These are phyloP conservation scores for Chiloscyllium punctatum DNA, from an alignment of 2,797 vertebrate genomes.

Conservation along the genomic window DNA sequence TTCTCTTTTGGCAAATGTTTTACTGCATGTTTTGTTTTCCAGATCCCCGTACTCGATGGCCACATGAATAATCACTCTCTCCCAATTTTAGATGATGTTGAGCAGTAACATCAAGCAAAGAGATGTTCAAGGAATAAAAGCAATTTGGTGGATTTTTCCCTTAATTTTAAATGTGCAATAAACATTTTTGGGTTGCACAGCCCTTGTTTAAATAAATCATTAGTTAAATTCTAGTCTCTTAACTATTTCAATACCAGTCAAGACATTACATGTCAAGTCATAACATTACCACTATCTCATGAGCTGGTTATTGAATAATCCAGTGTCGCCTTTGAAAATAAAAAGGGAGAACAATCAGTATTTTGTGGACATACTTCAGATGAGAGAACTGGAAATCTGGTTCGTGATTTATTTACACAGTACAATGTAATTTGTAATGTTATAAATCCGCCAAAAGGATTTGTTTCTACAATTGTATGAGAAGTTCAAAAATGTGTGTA, in stretches of 20 bases:
- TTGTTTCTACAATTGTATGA: neutral
- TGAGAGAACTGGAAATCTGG: neutral
- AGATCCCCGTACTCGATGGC: slow-evolving; percentile 65
- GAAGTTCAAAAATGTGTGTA: neutral
- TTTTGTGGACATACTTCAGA: slow-evolving; percentile 21
- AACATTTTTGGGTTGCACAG: slow-evolving; percentile 46
- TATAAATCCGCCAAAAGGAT: neutral
- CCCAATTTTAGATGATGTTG: slow-evolving; percentile 59
- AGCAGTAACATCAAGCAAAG: slow-evolving; percentile 56
- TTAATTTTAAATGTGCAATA: slow-evolving; percentile 43
- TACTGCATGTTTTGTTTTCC: slow-evolving; percentile 39
- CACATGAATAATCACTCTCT: slow-evolving; percentile 71
- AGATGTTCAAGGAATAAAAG: neutral
- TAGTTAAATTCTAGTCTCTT: neutral
- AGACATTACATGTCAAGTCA: neutral
- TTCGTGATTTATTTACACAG: neutral
- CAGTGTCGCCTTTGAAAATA: slow-evolving; percentile 9
- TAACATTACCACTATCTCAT: neutral
- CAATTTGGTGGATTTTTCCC: neutral
- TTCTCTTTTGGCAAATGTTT: neutral
- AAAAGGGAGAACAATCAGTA: slow-evolving; percentile 17
- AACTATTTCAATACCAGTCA: neutral
- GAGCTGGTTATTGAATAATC: neutral
- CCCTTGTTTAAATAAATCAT: slow-evolving; percentile 26
- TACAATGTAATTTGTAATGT: neutral